Evolutionary conservation across 92 coral and sea anemone species (phyloP), one percentile per base, ranked within the genome.

Genomic region (Actinostola sp.): DNA sequence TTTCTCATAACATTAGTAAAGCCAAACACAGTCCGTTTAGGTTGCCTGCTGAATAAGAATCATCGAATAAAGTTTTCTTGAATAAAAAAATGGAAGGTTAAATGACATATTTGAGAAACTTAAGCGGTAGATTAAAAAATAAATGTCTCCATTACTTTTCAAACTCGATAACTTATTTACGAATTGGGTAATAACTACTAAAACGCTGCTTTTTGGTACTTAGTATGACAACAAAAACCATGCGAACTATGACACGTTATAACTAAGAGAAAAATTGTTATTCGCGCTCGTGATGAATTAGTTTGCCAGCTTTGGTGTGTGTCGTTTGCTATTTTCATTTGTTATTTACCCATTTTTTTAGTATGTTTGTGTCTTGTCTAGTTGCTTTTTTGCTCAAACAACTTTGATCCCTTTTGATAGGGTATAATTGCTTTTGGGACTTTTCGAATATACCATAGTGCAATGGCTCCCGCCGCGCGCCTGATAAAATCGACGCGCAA

Each of bases 81-180:
- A 23, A 17, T 3, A 27, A 30, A 57, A 2, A 57, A 28, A 36
- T 4, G 11, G 11, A 36, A 29, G 27, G n/a, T 27, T 30, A 57
- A 57, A 27, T 27, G 63, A 27, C 36, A 30, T 28, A 16, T 57
- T 57, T 57, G 36, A 57, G 38, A 30, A 57, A 57, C 21, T 21
- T 57, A 27, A 27, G 8, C 39, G 63, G 36, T 12, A 57, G 39
- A 57, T 57, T 30, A 57, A 7, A 52, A 52, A 52, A 24, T 23
- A 19, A 52, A 52, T 23, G 59, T 57, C 12, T 29, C 63, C 29
- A 30, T 23, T 52, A 57, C 36, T 30, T 57, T 46, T n/a, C 29
- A 26, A 57, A 57, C 63, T 57, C 63, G 63, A 57, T 57, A 27
- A 57, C 17, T 57, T 57, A 30, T 57, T 27, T 23, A 5, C 63